Evolutionary conservation across 1,140 invertebrate genomes (phyloP).

Genomic region (Ericerus pela): DNA sequence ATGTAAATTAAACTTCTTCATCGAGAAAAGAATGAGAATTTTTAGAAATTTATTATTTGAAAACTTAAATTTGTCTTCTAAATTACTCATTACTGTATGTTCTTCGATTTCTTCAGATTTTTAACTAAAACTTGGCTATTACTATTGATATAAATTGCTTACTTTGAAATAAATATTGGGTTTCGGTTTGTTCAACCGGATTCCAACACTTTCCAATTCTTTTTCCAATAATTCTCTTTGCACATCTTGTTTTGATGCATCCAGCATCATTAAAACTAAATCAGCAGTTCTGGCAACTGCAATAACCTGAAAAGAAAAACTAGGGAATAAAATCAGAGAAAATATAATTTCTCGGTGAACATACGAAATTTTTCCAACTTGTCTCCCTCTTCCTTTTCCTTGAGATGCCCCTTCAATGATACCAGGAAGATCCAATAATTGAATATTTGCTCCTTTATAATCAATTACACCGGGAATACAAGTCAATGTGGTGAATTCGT

Average conservation of each 20-base stretch:
- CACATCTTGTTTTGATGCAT: conserved; percentile 92
- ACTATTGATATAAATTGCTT: conserved; percentile 21
- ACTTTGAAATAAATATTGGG: conserved; percentile 98
- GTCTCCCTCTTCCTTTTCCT: conserved; percentile 73
- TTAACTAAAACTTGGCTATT: no score
- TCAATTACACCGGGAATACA: conserved; percentile 98
- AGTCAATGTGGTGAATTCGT: conserved; percentile 98
- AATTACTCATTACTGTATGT: no score
- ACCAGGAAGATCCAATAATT: conserved; percentile 90
- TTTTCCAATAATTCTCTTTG: conserved; percentile 78
- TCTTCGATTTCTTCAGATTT: no score
- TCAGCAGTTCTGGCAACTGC: conserved; percentile 93
- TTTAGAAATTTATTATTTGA: no score
- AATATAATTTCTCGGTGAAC: no score
- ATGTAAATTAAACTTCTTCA: no score
- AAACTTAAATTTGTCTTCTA: no score
- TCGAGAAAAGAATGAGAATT: no score
- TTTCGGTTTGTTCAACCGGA: conserved; percentile 81
- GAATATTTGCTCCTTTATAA: conserved; percentile 96
- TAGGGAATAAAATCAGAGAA: no score
- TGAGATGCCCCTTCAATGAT: conserved; percentile 87
- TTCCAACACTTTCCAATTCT: conserved; percentile 92
- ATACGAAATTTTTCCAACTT: conserved; percentile 44
- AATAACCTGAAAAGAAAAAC: conserved; percentile 54
- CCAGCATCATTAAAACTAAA: conserved; percentile 95